Evolutionary conservation across 2,888 invertebrate species (phyloP).

Genomic region (Clusia tigrina): DNA sequence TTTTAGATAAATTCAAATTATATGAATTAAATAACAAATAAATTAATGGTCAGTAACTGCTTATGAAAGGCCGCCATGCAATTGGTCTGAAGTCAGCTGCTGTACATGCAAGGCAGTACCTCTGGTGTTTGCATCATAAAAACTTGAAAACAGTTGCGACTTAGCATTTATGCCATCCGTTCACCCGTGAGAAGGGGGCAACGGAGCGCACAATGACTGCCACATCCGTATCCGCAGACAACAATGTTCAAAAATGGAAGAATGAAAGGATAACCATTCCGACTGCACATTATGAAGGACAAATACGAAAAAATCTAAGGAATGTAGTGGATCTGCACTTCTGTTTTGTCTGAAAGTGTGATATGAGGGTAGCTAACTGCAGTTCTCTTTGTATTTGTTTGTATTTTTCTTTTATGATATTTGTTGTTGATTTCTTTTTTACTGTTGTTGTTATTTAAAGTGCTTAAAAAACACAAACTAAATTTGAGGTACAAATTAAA

Average conservation of each 20-base stretch:
- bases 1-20: no score
- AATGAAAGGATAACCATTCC: not conserved
- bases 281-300: not conserved
- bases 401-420: not conserved
- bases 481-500: not conserved
- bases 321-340: not conserved
- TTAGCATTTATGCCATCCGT: not conserved
- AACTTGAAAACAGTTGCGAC: no score
- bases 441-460: conserved; percentile 4
- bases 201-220: conserved; percentile 17
- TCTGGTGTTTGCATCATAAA: no score
- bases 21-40: no score
- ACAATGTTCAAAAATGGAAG: conserved; percentile 8
- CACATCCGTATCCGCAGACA: conserved; percentile 11
- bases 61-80: no score
- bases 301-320: not conserved
- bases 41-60: no score
- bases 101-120: no score
- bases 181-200: not conserved
- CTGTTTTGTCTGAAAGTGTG: not conserved
- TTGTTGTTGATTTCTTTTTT: not conserved
- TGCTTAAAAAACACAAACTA: no score
- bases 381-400: not conserved
- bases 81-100: no score
- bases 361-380: not conserved